Evolutionary conservation across 2,797 vertebrate genomes (phyloP), one percentile per base, ranked within the genome.

Genomic region (Masticophis lateralis): DNA sequence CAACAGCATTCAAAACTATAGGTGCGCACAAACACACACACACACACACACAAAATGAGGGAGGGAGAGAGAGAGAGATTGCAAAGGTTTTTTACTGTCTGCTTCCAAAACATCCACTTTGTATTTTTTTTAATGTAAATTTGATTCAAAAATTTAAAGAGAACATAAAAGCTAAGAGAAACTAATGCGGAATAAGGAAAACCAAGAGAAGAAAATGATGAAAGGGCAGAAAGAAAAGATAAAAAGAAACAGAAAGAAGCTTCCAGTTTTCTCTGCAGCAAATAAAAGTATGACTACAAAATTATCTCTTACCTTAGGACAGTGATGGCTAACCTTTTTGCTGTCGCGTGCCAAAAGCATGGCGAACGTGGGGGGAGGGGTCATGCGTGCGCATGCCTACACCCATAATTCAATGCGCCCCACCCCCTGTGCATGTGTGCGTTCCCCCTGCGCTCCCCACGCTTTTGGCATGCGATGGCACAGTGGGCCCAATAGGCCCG

Each of bases 21-120:
- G 0, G 1, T 63, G 0, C 10, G 0, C 3, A 4, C 25, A 11
- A 9, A 27, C 60, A 4, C 7, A 25, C 59, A 60, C 7, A 14
- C 3, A 1, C 9, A 27, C 25, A 61, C 22, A 61, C 25, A 61
- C 20, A 60, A 8, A 22, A 1, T 11, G 61, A 13, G 61, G 3
- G 61, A 2, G 61, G 1, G 61, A 1, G 59, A 10, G 8, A 10
- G 59, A 25, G 59, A 8, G 9, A 11, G 5, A 37, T 37, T 79
- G 18, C 32, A 22, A 43, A 20, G 69, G 18, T 69, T 32, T 79
- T 43, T 79, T 37, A 22, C 8, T 20, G 18, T 22, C 69, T 20
- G 32, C 18, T 79, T 22, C 37, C 32, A 79, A 43, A 79, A 79
- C 18, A 79, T 79, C 32, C 16, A 79, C 18, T 79, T 20, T 69